These are phyloP conservation scores for Limnothrissa miodon DNA, from an alignment of 2,113 vertebrate species.

Conservation along the genomic window DNA sequence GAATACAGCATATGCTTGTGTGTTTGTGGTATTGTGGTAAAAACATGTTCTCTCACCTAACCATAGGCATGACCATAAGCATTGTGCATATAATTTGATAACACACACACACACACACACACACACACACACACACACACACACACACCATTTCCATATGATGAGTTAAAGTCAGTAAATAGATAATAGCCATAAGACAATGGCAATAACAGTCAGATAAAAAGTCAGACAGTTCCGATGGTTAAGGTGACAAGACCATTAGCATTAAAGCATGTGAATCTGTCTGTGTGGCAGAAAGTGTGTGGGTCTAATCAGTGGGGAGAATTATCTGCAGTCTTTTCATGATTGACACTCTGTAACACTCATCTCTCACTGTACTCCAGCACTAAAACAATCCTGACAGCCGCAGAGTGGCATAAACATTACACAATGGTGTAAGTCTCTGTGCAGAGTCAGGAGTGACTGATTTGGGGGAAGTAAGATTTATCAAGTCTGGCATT, in stretches of 20 bases:
- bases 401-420: background rate
- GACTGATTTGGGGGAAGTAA: background rate
- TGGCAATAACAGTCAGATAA: no score
- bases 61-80: constrained; percentile 2
- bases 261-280: no score
- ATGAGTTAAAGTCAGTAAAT: no score
- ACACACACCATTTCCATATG: no score
- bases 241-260: no score
- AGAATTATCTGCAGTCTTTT: no score
- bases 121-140: background rate
- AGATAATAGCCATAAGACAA: no score
- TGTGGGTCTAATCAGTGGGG: background rate
- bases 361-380: no score
- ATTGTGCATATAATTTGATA: no score
- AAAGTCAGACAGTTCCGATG: background rate
- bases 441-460: background rate
- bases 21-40: background rate
- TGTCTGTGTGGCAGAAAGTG: no score
- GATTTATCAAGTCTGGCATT: background rate
- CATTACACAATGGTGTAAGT: background rate
- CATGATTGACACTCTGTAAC: no score
- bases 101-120: constrained; percentile 10
- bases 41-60: background rate
- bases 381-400: no score
- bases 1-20: background rate